phyloP scores from a whole-genome alignment of 2,113 vertebrate species.

The Dolichallabes microphthalmus region DNA sequence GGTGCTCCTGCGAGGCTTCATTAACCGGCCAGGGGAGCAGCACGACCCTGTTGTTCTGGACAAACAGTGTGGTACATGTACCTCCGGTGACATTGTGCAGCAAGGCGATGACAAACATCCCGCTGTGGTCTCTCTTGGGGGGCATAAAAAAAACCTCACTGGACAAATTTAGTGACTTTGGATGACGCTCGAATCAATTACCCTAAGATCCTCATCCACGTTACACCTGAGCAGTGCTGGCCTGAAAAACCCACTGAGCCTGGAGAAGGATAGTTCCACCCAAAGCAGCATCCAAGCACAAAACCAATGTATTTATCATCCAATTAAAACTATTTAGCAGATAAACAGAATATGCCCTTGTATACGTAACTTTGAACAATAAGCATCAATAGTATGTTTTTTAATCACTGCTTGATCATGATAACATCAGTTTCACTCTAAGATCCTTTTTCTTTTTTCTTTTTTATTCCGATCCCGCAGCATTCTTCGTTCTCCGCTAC shows the following conservation, averaged over 20 bases:
- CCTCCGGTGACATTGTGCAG: slow-evolving; percentile 6
- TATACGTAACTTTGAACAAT: neutral
- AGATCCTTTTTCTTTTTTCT: no score
- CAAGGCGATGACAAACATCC: slow-evolving; percentile 29
- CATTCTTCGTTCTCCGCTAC: no score
- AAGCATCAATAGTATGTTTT: neutral
- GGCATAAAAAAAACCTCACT: neutral
- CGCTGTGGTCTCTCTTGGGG: slow-evolving; percentile 10
- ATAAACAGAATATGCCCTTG: neutral
- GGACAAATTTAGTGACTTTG: slow-evolving; percentile 18
- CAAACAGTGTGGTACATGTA: neutral
- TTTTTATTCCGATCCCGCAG: no score
- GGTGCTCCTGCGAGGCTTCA: neutral
- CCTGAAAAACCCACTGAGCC: neutral
- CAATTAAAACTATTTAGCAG: neutral
- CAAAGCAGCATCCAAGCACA: neutral
- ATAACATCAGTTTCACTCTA: neutral
- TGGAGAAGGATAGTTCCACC: neutral
- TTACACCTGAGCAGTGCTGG: neutral
- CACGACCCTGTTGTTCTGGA: slow-evolving; percentile 22
- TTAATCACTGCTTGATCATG: neutral
- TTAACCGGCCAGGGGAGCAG: neutral
- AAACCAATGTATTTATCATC: neutral
- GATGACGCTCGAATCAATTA: slow-evolving; percentile 13
- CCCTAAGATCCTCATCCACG: neutral